Conservation (phyloP, 2,888 invertebrate genomes). For the Sussaba pulchella region DNA sequence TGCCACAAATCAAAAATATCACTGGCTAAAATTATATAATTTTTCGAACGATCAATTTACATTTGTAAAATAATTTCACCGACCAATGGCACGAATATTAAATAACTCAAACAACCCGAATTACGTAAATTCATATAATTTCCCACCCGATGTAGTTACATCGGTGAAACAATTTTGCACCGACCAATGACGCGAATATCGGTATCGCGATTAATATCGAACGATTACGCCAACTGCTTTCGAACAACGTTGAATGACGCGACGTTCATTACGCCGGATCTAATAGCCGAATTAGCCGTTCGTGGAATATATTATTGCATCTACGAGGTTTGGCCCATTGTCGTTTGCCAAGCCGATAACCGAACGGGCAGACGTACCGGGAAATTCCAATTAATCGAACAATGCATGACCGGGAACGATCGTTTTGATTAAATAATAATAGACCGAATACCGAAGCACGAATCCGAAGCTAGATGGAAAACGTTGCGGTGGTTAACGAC, state of each 20-base stretch:
- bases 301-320: slow-evolving; percentile 8
- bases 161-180: background rate
- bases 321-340: background rate
- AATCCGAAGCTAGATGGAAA: background rate
- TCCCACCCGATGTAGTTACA: background rate
- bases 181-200: background rate
- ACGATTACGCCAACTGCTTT: background rate
- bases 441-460: background rate
- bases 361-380: background rate
- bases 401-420: slow-evolving; percentile 6
- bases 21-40: no score
- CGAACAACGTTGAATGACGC: background rate
- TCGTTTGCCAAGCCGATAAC: background rate
- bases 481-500: background rate
- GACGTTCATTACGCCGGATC: background rate
- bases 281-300: slow-evolving; percentile 22
- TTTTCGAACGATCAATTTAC: no score
- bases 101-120: no score
- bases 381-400: slow-evolving; percentile 24
- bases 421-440: slow-evolving; percentile 36
- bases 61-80: no score
- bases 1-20: no score
- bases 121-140: no score
- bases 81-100: background rate
- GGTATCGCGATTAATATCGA: background rate